Evolutionary conservation across 2,888 invertebrate species (phyloP).

Genomic region (Drosophila cracens): DNA sequence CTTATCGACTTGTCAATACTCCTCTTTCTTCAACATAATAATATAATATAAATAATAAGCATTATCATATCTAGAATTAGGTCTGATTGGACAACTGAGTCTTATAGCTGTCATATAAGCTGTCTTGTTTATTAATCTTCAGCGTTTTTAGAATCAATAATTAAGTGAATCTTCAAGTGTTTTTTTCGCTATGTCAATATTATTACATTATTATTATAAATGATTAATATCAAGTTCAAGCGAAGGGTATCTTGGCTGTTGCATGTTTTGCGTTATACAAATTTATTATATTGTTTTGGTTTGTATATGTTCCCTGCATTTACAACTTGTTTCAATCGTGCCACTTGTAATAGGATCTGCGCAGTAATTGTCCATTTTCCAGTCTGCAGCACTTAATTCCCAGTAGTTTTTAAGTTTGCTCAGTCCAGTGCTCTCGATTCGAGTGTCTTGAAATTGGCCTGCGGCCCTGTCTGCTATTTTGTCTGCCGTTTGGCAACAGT

Average conservation of each 20-base stretch:
- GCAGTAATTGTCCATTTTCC: conserved; percentile 65
- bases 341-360: conserved; percentile 44
- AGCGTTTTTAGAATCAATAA: neutral
- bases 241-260: neutral
- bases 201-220: neutral
- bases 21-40: neutral
- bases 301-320: neutral
- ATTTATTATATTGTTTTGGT: neutral
- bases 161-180: neutral
- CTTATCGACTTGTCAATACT: neutral
- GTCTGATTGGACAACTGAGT: neutral
- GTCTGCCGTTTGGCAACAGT: conserved; percentile 59
- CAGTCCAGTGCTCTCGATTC: conserved; percentile 10
- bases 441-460: conserved; percentile 40
- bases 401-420: conserved; percentile 21
- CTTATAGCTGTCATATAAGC: neutral
- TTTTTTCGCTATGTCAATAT: neutral
- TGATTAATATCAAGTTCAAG: neutral
- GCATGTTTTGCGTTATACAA: neutral
- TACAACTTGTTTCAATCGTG: conserved; percentile 1
- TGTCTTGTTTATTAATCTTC: neutral
- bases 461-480: conserved; percentile 57
- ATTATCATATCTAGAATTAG: neutral
- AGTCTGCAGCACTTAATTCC: conserved; percentile 65
- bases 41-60: neutral